Conservation (phyloP, 1,140 invertebrate genomes). For the Bombus fervidus region DNA sequence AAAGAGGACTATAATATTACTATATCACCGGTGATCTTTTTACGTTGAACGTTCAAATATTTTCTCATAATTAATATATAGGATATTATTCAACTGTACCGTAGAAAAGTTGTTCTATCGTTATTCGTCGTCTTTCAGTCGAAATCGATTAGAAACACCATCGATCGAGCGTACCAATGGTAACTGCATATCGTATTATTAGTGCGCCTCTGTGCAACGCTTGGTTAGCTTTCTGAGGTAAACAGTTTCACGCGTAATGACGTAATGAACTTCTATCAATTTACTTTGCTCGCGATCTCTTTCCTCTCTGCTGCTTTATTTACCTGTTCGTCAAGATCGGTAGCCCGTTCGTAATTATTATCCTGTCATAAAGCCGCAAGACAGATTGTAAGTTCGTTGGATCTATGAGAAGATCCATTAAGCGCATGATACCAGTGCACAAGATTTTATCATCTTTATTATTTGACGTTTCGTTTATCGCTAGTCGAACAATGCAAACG, state of each 20-base stretch:
- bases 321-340: conserved; percentile 11
- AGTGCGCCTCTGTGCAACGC: conserved; percentile 15
- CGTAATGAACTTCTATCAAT: conserved; percentile 35
- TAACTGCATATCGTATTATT: conserved; percentile 31
- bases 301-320: conserved; percentile 12
- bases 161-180: neutral
- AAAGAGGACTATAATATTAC: neutral
- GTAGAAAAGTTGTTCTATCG: neutral
- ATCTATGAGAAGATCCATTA: conserved; percentile 6
- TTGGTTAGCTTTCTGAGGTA: conserved; percentile 18
- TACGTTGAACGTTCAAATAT: neutral
- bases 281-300: neutral
- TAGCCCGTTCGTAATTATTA: conserved; percentile 41
- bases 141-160: conserved; percentile 11
- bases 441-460: conserved; percentile 14
- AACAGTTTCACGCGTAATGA: conserved; percentile 27
- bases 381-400: conserved; percentile 27
- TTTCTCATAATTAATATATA: neutral
- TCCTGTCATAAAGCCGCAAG: conserved; percentile 31
- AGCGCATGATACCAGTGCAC: neutral
- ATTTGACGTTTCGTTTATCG: conserved; percentile 5
- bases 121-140: neutral
- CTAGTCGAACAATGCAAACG: neutral
- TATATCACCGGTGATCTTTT: neutral
- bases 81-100: neutral